Base-by-base conservation (phyloP, 2,113 vertebrate genomes). In the Carassius carassius region DNA sequence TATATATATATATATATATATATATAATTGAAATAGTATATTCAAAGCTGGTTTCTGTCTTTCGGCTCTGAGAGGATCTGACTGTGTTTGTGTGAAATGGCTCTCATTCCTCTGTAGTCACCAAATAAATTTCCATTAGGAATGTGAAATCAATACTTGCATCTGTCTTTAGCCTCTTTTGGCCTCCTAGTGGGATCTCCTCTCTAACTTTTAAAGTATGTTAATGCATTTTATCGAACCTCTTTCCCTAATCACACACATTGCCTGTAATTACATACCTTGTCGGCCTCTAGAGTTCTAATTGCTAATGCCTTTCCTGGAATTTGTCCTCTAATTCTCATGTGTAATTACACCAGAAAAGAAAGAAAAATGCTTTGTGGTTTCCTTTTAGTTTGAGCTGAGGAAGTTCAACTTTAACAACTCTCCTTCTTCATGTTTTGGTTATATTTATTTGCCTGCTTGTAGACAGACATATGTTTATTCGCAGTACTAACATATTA, bases 141-240 rank as follows among this genome's bases (percentile, higher is more conserved):
- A 91, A 94, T 88, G 86, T 93, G 80, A 94, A 94, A 95, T 95
- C 94, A 83, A 95, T 95, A 92, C 1, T 60, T 81, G 87, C 92
- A 89, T 93, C 91, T 58, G 75, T 89, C 89, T 91, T 83, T 69
- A 88, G 88, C 91, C 90, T 92, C 89, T 92, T 93, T 92, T 91
- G 89, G 89, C 90, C 86, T 90, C 90, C 87, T 91, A 87, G 88
- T 91, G 88, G 90, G 88, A 86, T 92, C 88, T 91, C 89, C 88
- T 90, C 89, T 91, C 89, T 91, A 91, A 92, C 92, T 93, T 92
- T 92, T 90, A 94, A 94, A 93, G 93, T 94, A 94, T 94, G 94
- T 94, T 95, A 94, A 94, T 94, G 93, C 94, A 93, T 94, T 95
- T 94, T 95, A 95, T 94, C 91, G 93, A 93, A 92, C 93, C 93